These are phyloP conservation scores for Scaptomyza caliginosa DNA, from an alignment of 2,888 invertebrate genomes.

Conservation along the genomic window DNA sequence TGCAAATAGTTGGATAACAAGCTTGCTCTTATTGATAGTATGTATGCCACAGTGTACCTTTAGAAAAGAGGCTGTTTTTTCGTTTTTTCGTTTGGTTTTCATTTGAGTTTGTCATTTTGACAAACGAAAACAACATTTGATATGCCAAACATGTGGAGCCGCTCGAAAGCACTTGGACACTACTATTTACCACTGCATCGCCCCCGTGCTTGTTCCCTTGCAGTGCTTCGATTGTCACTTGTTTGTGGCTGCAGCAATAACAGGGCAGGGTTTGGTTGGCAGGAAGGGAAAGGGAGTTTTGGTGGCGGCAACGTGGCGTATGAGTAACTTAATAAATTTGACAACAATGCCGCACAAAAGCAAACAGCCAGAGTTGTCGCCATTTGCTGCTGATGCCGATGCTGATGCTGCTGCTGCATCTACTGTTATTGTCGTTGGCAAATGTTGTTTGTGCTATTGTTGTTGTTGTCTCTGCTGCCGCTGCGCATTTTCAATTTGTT, in stretches of 20 bases:
- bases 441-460: slow-evolving; percentile 17
- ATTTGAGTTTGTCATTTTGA: slow-evolving; percentile 62
- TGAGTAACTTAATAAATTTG: slow-evolving; percentile 80
- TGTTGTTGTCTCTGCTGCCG: slow-evolving; percentile 19
- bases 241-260: slow-evolving; percentile 42
- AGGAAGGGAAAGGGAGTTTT: background rate
- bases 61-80: slow-evolving; percentile 22
- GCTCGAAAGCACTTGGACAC: slow-evolving; percentile 32
- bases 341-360: slow-evolving; percentile 72
- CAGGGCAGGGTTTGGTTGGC: background rate
- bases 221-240: slow-evolving; percentile 44
- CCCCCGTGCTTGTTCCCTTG: background rate
- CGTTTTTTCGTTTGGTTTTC: slow-evolving; percentile 40
- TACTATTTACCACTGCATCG: background rate
- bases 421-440: slow-evolving; percentile 37
- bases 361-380: slow-evolving; percentile 67
- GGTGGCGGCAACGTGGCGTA: slow-evolving; percentile 55
- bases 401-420: slow-evolving; percentile 15
- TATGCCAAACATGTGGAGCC: slow-evolving; percentile 60
- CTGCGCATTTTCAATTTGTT: slow-evolving; percentile 74
- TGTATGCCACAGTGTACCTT: slow-evolving; percentile 19
- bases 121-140: slow-evolving; percentile 68
- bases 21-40: slow-evolving; percentile 1
- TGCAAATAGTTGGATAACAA: too few relatives aligned
- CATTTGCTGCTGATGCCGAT: slow-evolving; percentile 34